phyloP scores from a whole-genome alignment of 2,888 invertebrate species.

The Erannis defoliaria region DNA sequence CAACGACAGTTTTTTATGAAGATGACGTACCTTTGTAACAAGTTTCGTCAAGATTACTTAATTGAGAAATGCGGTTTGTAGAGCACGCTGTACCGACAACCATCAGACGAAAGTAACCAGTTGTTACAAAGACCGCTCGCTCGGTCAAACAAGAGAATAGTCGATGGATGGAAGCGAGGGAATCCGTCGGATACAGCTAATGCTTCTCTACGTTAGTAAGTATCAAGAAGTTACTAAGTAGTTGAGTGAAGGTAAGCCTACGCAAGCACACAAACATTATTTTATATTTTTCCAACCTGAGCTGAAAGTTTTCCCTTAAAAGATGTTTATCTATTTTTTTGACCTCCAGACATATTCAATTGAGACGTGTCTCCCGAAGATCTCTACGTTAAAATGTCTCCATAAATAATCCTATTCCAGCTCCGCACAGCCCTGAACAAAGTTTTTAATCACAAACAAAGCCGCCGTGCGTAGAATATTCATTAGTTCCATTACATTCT shows the following conservation, averaged over 20 bases:
- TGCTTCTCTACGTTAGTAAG: too few species aligned
- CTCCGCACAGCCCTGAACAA: slow-evolving; percentile 3
- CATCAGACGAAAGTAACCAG: too few species aligned
- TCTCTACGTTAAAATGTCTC: slow-evolving; percentile 7
- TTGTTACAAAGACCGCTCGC: too few species aligned
- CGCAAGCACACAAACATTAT: not conserved
- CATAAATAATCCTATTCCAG: slow-evolving; percentile 15
- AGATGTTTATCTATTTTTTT: not conserved
- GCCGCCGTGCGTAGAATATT: slow-evolving; percentile 28
- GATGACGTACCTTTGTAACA: too few species aligned
- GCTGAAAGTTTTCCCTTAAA: not conserved
- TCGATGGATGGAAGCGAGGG: too few species aligned
- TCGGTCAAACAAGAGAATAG: too few species aligned
- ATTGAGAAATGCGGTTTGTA: too few species aligned
- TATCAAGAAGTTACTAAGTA: too few species aligned
- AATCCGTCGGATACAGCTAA: too few species aligned
- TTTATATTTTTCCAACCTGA: not conserved
- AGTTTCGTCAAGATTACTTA: too few species aligned
- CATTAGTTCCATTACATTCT: slow-evolving; percentile 21
- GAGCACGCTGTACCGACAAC: too few species aligned
- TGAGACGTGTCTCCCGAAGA: not conserved
- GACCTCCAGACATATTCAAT: slow-evolving; percentile 7
- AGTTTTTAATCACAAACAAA: slow-evolving; percentile 34
- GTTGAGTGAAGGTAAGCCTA: not conserved
- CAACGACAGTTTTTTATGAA: too few species aligned